Percentiles rank a stretch among this genome's conserved stretches.
phyloP scores from a whole-genome alignment of 1,140 invertebrate species.

The Telenomus remus region DNA sequence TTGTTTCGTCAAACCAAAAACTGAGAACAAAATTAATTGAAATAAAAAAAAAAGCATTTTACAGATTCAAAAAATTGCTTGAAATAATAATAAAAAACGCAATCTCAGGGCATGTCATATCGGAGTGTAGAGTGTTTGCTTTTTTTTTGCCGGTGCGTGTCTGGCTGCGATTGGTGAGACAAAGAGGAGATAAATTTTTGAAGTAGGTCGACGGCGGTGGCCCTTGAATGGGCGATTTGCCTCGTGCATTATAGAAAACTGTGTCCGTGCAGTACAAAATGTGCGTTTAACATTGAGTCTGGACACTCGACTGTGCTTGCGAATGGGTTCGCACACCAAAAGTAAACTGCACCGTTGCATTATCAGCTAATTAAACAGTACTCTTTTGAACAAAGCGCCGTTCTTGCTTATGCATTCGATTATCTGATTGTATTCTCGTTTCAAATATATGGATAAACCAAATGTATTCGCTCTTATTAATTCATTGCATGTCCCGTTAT shows the following conservation, averaged over 20 bases:
- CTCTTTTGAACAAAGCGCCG: conserved; percentile 48
- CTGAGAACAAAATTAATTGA: too few species aligned
- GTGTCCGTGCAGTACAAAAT: conserved; percentile 53
- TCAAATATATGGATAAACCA: too few species aligned
- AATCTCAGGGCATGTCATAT: too few species aligned
- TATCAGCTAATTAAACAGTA: conserved; percentile 73
- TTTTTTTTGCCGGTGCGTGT: too few species aligned
- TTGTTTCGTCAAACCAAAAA: conserved; percentile 13
- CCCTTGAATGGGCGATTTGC: conserved; percentile 49
- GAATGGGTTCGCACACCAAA: conserved; percentile 44
- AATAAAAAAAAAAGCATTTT: too few species aligned
- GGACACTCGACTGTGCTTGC: conserved; percentile 21
- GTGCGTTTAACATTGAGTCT: conserved; percentile 53
- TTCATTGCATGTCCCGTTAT: too few species aligned
- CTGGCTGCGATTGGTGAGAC: conserved; percentile 6
- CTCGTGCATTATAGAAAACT: conserved; percentile 70
- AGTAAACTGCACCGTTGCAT: conserved; percentile 62
- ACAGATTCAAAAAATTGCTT: too few species aligned
- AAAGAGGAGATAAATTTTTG: conserved; percentile 50
- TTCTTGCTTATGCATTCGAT: conserved; percentile 47
- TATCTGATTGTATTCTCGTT: conserved; percentile 31
- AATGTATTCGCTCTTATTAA: too few species aligned
- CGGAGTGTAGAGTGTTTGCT: too few species aligned
- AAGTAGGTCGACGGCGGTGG: conserved; percentile 28
- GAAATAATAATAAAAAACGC: too few species aligned